A percentile compares a stretch with the other conserved stretches of the same genome.
phyloP scores from a whole-genome alignment of 2,113 vertebrate genomes.

The Emydura subglobosa region DNA sequence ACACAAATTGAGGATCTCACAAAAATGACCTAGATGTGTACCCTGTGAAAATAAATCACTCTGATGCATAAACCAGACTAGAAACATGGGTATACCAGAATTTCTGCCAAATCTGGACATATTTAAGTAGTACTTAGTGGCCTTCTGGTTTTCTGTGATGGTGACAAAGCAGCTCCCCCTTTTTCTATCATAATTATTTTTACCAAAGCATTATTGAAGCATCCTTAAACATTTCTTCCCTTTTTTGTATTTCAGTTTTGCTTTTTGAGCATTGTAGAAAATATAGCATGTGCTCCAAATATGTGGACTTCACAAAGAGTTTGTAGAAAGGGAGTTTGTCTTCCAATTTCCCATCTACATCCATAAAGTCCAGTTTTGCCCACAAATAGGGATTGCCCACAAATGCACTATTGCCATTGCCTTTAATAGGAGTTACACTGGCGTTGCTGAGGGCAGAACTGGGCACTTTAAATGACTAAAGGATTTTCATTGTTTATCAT shows the following conservation, averaged over 20 bases:
- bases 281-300: not conserved
- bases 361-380: not conserved
- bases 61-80: not conserved
- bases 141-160: not conserved
- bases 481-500: not conserved
- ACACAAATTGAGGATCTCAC: not conserved
- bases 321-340: not conserved
- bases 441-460: not conserved
- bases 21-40: not conserved
- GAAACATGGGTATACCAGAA: not conserved
- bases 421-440: slow-evolving; percentile 5
- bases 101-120: not conserved
- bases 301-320: slow-evolving; percentile 4
- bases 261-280: not conserved
- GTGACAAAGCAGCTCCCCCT: not conserved
- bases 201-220: not conserved
- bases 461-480: slow-evolving; percentile 5
- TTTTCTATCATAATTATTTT: not conserved
- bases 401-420: not conserved
- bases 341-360: slow-evolving; percentile 42
- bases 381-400: not conserved
- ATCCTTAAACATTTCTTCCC: not conserved
- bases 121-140: not conserved
- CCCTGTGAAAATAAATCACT: not conserved
- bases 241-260: not conserved